These are phyloP conservation scores for Gopherus flavomarginatus DNA, from an alignment of 2,113 vertebrate genomes.

Conservation along the genomic window DNA sequence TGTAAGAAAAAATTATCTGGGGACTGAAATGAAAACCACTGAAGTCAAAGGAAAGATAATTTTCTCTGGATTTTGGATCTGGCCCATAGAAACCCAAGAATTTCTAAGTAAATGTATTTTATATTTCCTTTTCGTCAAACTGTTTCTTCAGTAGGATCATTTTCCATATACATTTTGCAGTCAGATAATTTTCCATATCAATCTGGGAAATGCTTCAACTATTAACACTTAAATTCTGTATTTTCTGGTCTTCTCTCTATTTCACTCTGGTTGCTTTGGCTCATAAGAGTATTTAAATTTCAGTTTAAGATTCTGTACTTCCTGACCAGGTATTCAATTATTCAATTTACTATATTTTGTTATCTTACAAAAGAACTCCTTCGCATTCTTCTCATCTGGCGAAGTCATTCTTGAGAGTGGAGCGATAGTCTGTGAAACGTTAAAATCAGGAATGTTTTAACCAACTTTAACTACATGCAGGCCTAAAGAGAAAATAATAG, in stretches of 20 bases:
- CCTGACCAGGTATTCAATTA: rapidly evolving
- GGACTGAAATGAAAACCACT: neutral
- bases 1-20: neutral
- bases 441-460: neutral
- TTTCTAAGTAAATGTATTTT: neutral
- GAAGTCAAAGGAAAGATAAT: neutral
- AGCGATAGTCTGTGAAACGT: neutral
- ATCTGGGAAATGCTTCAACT: neutral
- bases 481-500: neutral
- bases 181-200: neutral
- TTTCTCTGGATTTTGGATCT: neutral
- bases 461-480: neutral
- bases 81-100: neutral
- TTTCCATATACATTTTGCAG: neutral
- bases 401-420: neutral
- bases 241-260: neutral
- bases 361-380: neutral
- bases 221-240: neutral
- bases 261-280: neutral
- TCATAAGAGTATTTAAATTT: neutral
- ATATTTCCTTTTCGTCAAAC: neutral
- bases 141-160: neutral
- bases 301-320: neutral
- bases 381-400: neutral
- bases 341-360: neutral